A percentile compares a stretch with the other conserved stretches of the same genome.
These are phyloP conservation scores for Lydus trimaculatus DNA, from an alignment of 2,888 invertebrate genomes.

Conservation along the genomic window DNA sequence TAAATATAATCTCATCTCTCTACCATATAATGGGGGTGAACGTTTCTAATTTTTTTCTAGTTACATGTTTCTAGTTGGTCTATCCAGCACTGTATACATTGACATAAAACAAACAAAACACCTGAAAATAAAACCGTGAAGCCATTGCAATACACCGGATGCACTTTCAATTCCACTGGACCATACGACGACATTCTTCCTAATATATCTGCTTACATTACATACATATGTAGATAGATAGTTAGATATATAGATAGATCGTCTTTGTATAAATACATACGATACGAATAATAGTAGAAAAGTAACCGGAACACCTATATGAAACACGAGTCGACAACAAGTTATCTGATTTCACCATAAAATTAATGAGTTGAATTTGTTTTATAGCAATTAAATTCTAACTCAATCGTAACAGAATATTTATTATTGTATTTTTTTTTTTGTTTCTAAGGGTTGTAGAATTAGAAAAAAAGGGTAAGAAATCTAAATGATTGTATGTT, in stretches of 20 bases:
- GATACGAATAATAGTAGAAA: background rate
- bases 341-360: background rate
- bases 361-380: background rate
- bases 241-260: too few relatives aligned
- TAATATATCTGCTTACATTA: background rate
- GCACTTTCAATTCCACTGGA: conserved; percentile 8
- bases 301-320: background rate
- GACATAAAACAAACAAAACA: background rate
- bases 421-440: background rate
- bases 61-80: too few relatives aligned
- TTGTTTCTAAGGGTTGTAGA: background rate
- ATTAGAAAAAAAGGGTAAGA: background rate
- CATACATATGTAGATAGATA: background rate
- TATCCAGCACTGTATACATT: too few relatives aligned
- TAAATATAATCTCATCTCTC: too few relatives aligned
- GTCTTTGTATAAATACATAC: background rate
- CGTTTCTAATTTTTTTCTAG: too few relatives aligned
- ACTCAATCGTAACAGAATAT: background rate
- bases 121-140: background rate
- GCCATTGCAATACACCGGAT: background rate
- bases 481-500: background rate
- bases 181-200: background rate
- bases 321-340: background rate
- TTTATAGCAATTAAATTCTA: background rate
- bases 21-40: too few relatives aligned